Base-by-base conservation (phyloP, 2,888 invertebrate species). In the Drepana falcataria region DNA sequence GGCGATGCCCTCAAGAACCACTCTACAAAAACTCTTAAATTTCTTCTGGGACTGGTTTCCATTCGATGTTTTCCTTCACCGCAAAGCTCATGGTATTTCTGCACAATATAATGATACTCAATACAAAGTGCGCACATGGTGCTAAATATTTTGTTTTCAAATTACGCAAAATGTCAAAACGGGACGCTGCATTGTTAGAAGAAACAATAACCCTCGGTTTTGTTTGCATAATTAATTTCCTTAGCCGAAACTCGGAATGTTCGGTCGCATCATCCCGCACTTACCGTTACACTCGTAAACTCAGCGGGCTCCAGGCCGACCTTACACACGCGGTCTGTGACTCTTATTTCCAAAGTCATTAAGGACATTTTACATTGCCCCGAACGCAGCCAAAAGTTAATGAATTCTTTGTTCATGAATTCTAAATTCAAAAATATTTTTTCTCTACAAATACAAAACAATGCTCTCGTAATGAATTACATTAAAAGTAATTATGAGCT, bases 121-220 rank as follows among this genome's bases (percentile, higher is more conserved):
- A 48, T 48, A 37, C 53, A 49, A 49, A 9, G 44, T 2, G 44
- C 69, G 70, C 76, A 75, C 68, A 61, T 79, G 75, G 75, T 75
- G 61, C 65, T 61, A 71, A 68, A 21, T 78, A 74, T 81, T 83
- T 80, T 79, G 79, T 79, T 68, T 61, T 40, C 69, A 79, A 79
- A 86, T 88, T 85, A 91, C 90, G 89, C 91, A 90, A 91, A 86
- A 81, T 69, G 87, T 89, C 87, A 78, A 89, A 90, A 90, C 85
- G 89, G 73, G 73, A 75, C 71, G 62, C 66, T 66, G 71, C 71
- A 73, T 84, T 78, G 77, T 80, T 66, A 71, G 67, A 77, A 80
- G 77, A 83, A 83, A 88, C 87, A 87, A 88, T 83, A 85, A 81
- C 81, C 68, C 64, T 65, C 66, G 75, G 75, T 82, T 84, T 83